Evolutionary conservation across 1,140 invertebrate genomes (phyloP).

Genomic region (Drosophila repleta): DNA sequence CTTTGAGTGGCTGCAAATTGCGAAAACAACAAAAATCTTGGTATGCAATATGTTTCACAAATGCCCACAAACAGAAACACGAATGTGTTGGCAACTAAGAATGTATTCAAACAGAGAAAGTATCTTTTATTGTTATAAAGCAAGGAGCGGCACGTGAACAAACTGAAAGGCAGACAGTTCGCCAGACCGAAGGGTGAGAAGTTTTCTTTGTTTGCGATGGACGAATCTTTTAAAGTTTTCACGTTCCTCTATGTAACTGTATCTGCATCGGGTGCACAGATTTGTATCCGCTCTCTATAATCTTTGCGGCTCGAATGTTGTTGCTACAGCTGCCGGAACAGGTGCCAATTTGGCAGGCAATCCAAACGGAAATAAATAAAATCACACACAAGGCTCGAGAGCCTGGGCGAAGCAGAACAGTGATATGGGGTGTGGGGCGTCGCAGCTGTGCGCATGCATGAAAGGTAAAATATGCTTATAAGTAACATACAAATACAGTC

Average conservation of each 20-base stretch:
- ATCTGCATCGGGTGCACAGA: slow-evolving; percentile 57
- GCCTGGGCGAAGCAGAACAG: background rate
- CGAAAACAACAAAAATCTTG: slow-evolving; percentile 59
- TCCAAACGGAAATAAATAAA: slow-evolving; percentile 41
- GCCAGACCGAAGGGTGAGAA: background rate
- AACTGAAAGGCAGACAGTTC: slow-evolving; percentile 15
- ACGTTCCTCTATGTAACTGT: slow-evolving; percentile 7
- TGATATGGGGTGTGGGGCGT: background rate
- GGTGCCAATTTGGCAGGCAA: slow-evolving; percentile 60
- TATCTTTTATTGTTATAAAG: slow-evolving; percentile 73
- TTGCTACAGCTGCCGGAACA: slow-evolving; percentile 17
- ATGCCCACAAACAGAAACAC: background rate
- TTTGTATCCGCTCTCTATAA: slow-evolving; percentile 70
- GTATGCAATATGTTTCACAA: slow-evolving; percentile 61
- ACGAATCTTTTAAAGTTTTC: slow-evolving; percentile 72
- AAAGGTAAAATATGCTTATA: slow-evolving; percentile 81
- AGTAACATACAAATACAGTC: slow-evolving; percentile 46
- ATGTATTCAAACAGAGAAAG: slow-evolving; percentile 35
- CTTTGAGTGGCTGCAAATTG: slow-evolving; percentile 52
- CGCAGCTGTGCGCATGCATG: slow-evolving; percentile 67
- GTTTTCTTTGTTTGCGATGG: slow-evolving; percentile 24
- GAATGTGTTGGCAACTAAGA: slow-evolving; percentile 44
- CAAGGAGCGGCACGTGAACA: slow-evolving; percentile 47
- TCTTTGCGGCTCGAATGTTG: slow-evolving; percentile 48
- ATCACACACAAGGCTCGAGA: slow-evolving; percentile 25